A percentile compares a stretch with the other conserved stretches of the same genome.
phyloP scores from a whole-genome alignment of 2,888 invertebrate genomes.

The Nysson spinosus region DNA sequence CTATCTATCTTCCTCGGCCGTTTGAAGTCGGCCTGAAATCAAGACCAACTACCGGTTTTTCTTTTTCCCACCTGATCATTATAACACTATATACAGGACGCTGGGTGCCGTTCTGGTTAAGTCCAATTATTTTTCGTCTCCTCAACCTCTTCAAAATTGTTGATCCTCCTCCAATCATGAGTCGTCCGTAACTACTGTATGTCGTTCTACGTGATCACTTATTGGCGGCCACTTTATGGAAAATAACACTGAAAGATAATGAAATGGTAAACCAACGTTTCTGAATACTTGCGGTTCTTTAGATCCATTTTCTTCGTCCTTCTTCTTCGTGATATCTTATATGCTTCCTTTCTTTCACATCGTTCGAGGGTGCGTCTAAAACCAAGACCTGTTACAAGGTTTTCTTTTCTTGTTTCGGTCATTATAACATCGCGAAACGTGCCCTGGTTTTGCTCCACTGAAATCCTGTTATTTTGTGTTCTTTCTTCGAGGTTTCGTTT shows the following conservation, averaged over 20 bases:
- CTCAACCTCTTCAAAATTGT: neutral
- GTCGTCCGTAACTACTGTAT: neutral
- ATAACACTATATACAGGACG: conserved; percentile 56
- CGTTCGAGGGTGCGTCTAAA: neutral
- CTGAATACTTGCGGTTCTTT: neutral
- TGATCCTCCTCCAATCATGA: neutral
- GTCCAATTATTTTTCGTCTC: conserved; percentile 59
- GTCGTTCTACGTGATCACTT: conserved; percentile 1
- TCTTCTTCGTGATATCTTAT: neutral
- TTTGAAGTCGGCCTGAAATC: conserved; percentile 50
- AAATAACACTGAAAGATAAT: conserved; percentile 1
- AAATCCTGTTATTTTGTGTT: conserved; percentile 43
- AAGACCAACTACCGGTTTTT: conserved; percentile 53
- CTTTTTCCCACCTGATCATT: conserved; percentile 54
- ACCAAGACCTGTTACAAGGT: neutral
- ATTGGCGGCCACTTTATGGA: neutral
- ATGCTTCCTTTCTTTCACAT: neutral
- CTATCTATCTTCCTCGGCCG: conserved; percentile 23
- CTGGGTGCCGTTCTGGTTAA: conserved; percentile 53
- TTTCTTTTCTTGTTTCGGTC: conserved; percentile 11
- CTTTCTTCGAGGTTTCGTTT: conserved; percentile 19
- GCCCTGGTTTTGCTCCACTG: neutral
- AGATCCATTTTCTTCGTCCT: neutral
- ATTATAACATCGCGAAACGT: neutral
- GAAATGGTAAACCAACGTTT: conserved; percentile 21